Conservation (phyloP, 2,113 vertebrate genomes). For the Uropsilus gracilis region DNA sequence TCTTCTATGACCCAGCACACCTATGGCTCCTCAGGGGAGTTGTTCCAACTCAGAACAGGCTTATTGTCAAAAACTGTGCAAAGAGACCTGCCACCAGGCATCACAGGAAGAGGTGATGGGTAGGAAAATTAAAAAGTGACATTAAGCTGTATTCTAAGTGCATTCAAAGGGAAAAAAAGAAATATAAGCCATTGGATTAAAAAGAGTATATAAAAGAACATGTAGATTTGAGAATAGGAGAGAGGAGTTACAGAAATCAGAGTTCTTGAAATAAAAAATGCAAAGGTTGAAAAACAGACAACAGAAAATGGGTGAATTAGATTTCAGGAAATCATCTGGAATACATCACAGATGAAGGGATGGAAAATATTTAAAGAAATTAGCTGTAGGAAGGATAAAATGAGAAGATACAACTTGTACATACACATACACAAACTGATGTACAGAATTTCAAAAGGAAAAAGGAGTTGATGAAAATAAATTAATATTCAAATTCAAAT, state of each 20-base stretch:
- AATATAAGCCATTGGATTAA: background rate
- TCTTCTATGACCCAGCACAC: rapidly evolving
- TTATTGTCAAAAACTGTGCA: background rate
- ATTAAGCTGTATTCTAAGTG: background rate
- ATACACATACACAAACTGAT: background rate
- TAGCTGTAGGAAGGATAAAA: background rate
- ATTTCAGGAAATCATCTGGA: too few species aligned
- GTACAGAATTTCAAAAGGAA: background rate
- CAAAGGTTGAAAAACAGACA: background rate
- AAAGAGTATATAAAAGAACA: background rate
- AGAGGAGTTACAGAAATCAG: background rate
- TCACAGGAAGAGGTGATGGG: background rate
- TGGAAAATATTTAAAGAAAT: background rate
- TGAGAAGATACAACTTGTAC: background rate
- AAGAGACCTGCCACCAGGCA: background rate
- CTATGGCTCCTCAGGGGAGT: background rate
- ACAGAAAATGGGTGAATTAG: too few species aligned
- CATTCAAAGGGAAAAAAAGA: background rate
- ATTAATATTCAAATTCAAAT: background rate
- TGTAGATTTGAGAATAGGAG: background rate
- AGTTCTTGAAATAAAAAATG: background rate
- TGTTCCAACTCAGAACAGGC: background rate
- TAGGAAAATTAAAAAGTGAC: background rate
- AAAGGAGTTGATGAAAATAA: background rate
- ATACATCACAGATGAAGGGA: background rate